Percentiles rank a stretch among this genome's conserved stretches.
Evolutionary conservation across 2,888 invertebrate species (phyloP).

Genomic region (Rhamnusium bicolor): DNA sequence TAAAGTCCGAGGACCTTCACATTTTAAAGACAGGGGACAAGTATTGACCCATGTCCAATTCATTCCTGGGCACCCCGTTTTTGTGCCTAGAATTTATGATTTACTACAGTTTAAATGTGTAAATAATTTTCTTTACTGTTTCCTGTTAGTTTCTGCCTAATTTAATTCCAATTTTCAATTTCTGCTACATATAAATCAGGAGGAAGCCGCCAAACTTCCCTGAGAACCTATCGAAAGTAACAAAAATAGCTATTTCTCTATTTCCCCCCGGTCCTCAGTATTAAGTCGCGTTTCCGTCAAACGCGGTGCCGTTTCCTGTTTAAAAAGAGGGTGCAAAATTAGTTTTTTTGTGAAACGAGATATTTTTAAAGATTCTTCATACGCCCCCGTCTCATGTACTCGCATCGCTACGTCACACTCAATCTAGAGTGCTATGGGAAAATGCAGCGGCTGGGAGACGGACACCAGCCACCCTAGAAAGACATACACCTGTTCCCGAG

Average conservation of each 20-base stretch:
- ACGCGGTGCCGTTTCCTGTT: constrained; percentile 50
- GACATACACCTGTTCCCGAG: constrained; percentile 46
- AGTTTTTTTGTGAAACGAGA: constrained; percentile 66
- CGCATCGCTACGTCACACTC: constrained; percentile 30
- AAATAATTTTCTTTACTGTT: not conserved
- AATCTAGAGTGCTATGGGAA: constrained; percentile 49
- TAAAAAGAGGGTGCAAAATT: constrained; percentile 42
- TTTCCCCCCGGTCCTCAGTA: constrained; percentile 41
- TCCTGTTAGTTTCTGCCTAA: not conserved
- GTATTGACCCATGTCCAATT: too few relatives aligned
- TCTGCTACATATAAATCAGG: constrained; percentile 66
- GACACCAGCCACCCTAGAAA: constrained; percentile 45
- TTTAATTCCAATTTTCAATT: constrained; percentile 43
- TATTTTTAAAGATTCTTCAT: constrained; percentile 61
- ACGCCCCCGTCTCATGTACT: constrained; percentile 40
- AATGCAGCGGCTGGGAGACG: constrained; percentile 50
- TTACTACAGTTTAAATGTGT: too few relatives aligned
- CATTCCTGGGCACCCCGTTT: too few relatives aligned
- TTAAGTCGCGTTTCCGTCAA: constrained; percentile 60
- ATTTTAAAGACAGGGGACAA: too few relatives aligned
- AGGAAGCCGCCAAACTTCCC: constrained; percentile 48
- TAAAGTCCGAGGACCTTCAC: too few relatives aligned
- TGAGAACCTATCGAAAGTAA: not conserved
- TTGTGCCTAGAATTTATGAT: too few relatives aligned
- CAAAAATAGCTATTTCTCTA: constrained; percentile 1